These are phyloP conservation scores for Holothuria glaberrima DNA, from an alignment of 35 echinoderm and acorn worm genomes.

Conservation along the genomic window DNA sequence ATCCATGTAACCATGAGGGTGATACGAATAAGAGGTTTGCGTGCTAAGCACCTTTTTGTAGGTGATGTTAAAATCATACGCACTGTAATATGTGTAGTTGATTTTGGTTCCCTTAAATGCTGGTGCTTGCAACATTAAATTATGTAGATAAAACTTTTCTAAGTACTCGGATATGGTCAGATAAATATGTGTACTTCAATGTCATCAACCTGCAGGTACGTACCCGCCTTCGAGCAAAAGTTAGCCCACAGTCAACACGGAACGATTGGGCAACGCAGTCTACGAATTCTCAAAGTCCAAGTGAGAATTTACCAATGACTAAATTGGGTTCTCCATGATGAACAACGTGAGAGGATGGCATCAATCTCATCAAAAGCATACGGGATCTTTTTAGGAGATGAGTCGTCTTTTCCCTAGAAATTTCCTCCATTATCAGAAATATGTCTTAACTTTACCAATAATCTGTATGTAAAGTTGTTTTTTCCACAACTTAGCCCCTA, in stretches of 20 bases:
- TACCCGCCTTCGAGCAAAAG: slow-evolving; percentile 7
- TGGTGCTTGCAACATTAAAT: not conserved
- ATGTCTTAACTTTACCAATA: no score
- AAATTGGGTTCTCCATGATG: not conserved
- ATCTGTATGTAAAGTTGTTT: no score
- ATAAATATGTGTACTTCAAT: no score
- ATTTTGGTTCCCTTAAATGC: not conserved
- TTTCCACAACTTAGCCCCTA: no score
- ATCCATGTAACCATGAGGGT: not conserved
- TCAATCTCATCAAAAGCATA: no score
- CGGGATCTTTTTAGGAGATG: no score
- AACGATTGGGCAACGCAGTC: not conserved
- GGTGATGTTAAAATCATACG: not conserved
- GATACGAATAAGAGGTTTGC: not conserved
- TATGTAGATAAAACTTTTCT: not conserved
- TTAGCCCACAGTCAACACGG: not conserved
- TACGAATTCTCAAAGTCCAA: not conserved
- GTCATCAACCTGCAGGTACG: not conserved
- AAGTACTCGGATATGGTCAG: not conserved
- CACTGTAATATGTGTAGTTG: not conserved
- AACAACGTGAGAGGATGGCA: no score
- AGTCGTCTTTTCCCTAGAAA: no score
- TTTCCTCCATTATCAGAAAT: no score
- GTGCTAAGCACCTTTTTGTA: not conserved
- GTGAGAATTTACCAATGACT: slow-evolving; percentile 3